A percentile compares a stretch with the other conserved stretches of the same genome.
phyloP scores from a whole-genome alignment of 2,888 invertebrate genomes.

The Drosophila parthenogenetica region DNA sequence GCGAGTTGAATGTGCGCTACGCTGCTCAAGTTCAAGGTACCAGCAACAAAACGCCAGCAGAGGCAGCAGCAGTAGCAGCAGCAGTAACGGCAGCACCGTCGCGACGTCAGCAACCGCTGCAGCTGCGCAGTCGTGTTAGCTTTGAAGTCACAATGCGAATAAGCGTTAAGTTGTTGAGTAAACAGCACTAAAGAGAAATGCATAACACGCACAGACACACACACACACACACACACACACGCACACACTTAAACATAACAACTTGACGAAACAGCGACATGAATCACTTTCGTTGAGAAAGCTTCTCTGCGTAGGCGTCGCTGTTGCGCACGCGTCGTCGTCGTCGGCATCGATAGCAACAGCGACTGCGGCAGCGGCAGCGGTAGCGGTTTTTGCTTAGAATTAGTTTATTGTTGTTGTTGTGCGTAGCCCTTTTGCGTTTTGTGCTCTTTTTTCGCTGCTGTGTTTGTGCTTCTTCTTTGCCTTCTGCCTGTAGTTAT shows the following conservation, averaged over 20 bases:
- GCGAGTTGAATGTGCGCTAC: constrained; percentile 36
- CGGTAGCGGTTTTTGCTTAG: constrained; percentile 25
- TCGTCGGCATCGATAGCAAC: constrained; percentile 19
- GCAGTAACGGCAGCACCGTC: constrained; percentile 1
- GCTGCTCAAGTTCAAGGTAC: constrained; percentile 75
- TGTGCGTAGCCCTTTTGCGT: constrained; percentile 1
- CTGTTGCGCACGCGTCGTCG: constrained; percentile 19
- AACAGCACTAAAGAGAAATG: constrained; percentile 72
- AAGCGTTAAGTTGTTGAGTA: constrained; percentile 56
- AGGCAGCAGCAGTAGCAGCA: neutral
- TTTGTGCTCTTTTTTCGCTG: constrained; percentile 32
- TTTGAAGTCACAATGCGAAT: constrained; percentile 38
- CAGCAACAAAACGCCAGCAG: constrained; percentile 34
- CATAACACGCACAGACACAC: constrained; percentile 50
- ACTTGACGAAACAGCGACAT: constrained; percentile 47
- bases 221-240: constrained; percentile 11
- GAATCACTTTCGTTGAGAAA: constrained; percentile 80
- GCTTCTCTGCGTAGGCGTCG: constrained; percentile 71
- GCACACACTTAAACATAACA: constrained; percentile 11
- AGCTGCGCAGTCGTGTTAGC: constrained; percentile 9
- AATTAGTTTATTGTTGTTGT: constrained; percentile 37
- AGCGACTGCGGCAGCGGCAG: constrained; percentile 18
- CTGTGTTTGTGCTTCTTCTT: constrained; percentile 1
- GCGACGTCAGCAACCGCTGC: constrained; percentile 14
- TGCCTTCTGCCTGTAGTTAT: constrained; percentile 16